phyloP scores from a whole-genome alignment of 2,888 invertebrate genomes.

The Drosophila picticornis region DNA sequence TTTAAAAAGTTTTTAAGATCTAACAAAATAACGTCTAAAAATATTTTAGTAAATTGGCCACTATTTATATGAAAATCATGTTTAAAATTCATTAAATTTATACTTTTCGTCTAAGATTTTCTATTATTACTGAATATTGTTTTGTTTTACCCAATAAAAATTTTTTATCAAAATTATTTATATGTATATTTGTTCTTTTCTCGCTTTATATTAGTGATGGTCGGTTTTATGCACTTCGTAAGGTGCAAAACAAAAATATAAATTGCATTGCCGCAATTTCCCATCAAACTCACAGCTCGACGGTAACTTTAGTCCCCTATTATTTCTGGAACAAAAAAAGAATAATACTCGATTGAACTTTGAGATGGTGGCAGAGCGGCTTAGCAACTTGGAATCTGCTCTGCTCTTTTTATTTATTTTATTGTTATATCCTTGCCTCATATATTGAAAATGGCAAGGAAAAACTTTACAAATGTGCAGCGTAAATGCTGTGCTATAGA shows the following conservation, averaged over 20 bases:
- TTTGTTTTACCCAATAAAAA: neutral
- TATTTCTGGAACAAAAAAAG: constrained; percentile 8
- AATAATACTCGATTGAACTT: constrained; percentile 33
- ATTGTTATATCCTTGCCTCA: constrained; percentile 18
- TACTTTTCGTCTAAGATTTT: neutral
- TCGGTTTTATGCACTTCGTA: neutral
- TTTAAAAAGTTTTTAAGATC: neutral
- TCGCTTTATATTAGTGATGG: too few species aligned
- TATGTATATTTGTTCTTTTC: neutral
- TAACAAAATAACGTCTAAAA: neutral
- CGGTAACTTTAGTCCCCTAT: neutral
- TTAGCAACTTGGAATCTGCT: constrained; percentile 25
- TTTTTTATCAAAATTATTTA: neutral
- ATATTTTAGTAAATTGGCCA: neutral
- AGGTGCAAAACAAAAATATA: neutral
- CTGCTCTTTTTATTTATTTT: neutral
- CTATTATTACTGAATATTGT: neutral
- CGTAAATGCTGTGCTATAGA: constrained; percentile 22
- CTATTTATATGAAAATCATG: neutral
- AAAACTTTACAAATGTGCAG: constrained; percentile 64
- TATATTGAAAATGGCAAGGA: constrained; percentile 53
- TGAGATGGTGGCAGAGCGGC: constrained; percentile 28
- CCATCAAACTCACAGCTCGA: constrained; percentile 4
- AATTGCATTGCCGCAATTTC: constrained; percentile 3
- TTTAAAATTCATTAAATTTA: neutral